Conservation (phyloP, 2,113 vertebrate species). For the Lepisosteus osseus region DNA sequence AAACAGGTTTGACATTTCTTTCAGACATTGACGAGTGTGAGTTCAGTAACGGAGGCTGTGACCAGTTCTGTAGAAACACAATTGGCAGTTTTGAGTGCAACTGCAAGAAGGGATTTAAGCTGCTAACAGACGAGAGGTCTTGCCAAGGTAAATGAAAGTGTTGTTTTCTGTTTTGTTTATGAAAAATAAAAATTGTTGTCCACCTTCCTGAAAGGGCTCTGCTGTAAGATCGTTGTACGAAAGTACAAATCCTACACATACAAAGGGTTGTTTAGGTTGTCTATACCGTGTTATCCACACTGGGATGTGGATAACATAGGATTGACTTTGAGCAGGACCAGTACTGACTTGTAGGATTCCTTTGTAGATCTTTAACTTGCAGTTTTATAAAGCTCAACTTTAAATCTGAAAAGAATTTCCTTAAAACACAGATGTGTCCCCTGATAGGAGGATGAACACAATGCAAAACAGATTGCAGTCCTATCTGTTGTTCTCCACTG, state of each 20-base stretch:
- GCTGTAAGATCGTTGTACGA: background rate
- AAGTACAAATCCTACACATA: background rate
- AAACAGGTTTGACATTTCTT: conserved; percentile 34
- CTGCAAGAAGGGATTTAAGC: conserved; percentile 94
- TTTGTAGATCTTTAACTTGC: conserved; percentile 44
- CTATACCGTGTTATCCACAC: no score
- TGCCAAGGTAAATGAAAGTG: conserved; percentile 84
- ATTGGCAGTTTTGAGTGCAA: conserved; percentile 97
- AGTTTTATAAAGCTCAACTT: conserved; percentile 16
- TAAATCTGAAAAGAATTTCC: conserved; percentile 22
- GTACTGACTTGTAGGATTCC: conserved; percentile 43
- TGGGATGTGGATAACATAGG: conserved; percentile 26
- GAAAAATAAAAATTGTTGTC: background rate
- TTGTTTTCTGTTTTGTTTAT: background rate
- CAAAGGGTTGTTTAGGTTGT: background rate
- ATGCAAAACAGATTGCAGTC: background rate
- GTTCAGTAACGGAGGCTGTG: conserved; percentile 83
- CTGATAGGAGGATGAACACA: background rate
- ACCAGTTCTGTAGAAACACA: conserved; percentile 95
- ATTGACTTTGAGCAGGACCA: conserved; percentile 17
- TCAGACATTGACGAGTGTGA: conserved; percentile 95
- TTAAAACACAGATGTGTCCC: conserved; percentile 19
- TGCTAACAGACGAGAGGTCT: conserved; percentile 91
- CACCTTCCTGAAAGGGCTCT: no score
- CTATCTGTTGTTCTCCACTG: background rate